phyloP scores from a whole-genome alignment of 2,113 vertebrate species.

The Puffinus mauretanicus region DNA sequence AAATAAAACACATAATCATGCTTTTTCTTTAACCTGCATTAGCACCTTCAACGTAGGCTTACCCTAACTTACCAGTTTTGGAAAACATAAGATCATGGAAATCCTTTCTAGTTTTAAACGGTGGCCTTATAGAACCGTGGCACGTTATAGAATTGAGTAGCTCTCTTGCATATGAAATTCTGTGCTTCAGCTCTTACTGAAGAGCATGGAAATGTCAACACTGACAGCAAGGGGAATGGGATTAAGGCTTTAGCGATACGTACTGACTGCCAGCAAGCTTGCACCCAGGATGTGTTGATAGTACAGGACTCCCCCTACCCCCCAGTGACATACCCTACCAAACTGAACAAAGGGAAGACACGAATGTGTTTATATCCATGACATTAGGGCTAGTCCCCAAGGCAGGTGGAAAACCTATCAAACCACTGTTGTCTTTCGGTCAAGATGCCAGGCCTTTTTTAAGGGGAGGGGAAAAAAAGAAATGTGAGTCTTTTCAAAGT shows the following conservation, averaged over 20 bases:
- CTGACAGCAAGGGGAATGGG: background rate
- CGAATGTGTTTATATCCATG: fast-evolving
- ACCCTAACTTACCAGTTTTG: background rate
- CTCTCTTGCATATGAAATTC: background rate
- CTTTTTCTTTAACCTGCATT: background rate
- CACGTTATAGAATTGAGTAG: fast-evolving
- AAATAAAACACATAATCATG: background rate
- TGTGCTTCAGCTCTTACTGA: background rate
- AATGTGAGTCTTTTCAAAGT: slow-evolving; percentile 50
- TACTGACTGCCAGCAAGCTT: background rate
- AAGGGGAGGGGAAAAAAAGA: background rate
- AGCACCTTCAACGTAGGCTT: background rate
- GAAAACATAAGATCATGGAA: background rate
- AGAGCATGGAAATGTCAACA: background rate
- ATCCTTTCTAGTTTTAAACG: background rate
- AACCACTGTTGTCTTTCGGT: background rate
- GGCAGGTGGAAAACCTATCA: background rate
- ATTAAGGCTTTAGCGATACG: background rate
- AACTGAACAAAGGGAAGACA: background rate
- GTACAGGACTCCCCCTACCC: background rate
- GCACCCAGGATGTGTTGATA: background rate
- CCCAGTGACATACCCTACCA: background rate
- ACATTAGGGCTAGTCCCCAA: background rate
- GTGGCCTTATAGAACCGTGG: background rate
- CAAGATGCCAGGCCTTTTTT: background rate